Percentiles rank a stretch among this genome's conserved stretches.
Evolutionary conservation across 1,140 invertebrate genomes (phyloP).

Genomic region (Sesamia nonagrioides): DNA sequence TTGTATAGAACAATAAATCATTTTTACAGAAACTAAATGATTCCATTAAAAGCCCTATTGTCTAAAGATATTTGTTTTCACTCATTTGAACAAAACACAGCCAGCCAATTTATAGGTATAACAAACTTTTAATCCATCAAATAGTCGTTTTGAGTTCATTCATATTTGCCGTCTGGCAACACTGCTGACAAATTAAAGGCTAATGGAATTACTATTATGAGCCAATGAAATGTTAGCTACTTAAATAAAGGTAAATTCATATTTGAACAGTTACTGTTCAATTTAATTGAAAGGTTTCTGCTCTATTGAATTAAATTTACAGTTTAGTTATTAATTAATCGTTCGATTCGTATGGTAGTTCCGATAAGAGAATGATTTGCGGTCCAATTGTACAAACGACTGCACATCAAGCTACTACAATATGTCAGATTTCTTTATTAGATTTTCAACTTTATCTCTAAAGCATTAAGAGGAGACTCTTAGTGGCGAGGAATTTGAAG

Average conservation of each 20-base stretch:
- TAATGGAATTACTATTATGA: conserved; percentile 29
- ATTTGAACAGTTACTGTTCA: conserved; percentile 15
- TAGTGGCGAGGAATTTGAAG: no score
- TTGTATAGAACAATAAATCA: no score
- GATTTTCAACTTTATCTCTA: no score
- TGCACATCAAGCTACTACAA: no score
- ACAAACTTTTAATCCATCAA: conserved; percentile 12
- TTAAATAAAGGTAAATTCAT: conserved; percentile 25
- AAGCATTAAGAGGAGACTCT: no score
- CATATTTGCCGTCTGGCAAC: conserved; percentile 23
- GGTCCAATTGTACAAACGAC: no score
- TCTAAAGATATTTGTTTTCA: no score
- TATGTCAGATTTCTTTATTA: no score
- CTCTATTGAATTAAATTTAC: conserved; percentile 9
- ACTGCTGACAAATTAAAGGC: conserved; percentile 8
- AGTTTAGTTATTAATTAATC: conserved; percentile 20
- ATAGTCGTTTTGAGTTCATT: not conserved
- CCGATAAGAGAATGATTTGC: not conserved
- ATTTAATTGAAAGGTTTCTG: conserved; percentile 16
- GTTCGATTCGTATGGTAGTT: not conserved
- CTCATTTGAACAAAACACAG: no score
- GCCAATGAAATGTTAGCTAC: not conserved
- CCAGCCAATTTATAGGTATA: not conserved
- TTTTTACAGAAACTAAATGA: no score
- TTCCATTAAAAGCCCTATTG: no score